Base-by-base conservation (phyloP, 35 echinoderm and acorn worm species). In the Lytechinus variegatus region DNA sequence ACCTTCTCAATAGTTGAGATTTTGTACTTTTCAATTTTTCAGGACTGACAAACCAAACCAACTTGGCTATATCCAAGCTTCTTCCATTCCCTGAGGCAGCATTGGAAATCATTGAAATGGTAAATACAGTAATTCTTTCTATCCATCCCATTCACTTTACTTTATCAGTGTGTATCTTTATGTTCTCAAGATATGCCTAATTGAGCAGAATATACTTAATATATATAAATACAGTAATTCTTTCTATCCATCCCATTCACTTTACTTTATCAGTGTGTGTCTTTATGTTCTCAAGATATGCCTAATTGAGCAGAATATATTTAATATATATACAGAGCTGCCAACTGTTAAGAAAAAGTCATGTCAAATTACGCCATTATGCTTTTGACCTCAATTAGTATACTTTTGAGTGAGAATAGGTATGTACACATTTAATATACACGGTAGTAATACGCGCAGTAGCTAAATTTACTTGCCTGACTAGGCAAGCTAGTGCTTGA, bases 21-120 rank as follows among this genome's bases (percentile, higher is more conserved):
- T 44, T 44, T 44, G 33, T 44, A 44, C 5, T 94, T 95, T 95
- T 51, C 51, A 8, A 79, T 86, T 56, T 95, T 56, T 99, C 60
- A 99, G 98, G 98, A 89, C 90, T 99, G 27, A 95, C 97, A 27
- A 89, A 56, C 52, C 97, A 97, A 54, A 98, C 97, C 28, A n/a
- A 97, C 21, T 89, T 97, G 13, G 98, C 97, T 19, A 91, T 99
- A 86, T 99, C 97, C 57, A 99, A 98, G 94, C 94, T 99, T 44
- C 97, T 99, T 6, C 86, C 95, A 88, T 93, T 95, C 13, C 95
- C 96, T 27, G 98, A 99, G 52, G 96, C 96, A 56, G 98, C 97
- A 52, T 94, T 95, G 55, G 97, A 97, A 95, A 97, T 99, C 87
- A 99, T 98, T 91, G 86, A 92, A 79, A 97, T 99, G 98, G 98